These are phyloP conservation scores for Rutpela maculata DNA, from an alignment of 2,888 invertebrate species.

Conservation along the genomic window DNA sequence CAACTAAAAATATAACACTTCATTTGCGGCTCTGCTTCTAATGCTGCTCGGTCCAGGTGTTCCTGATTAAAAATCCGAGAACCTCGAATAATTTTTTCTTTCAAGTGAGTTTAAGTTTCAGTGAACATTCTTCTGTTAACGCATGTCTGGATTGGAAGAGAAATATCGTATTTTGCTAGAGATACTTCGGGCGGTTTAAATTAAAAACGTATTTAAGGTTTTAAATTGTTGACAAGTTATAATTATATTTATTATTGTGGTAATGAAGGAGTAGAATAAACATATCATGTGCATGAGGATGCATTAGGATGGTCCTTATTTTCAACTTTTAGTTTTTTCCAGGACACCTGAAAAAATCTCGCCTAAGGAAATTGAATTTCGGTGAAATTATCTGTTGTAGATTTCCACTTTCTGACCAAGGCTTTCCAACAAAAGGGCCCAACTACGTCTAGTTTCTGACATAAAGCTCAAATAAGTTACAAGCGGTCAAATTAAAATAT, in stretches of 20 bases:
- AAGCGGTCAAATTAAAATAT: no score
- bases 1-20: constrained; percentile 50
- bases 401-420: no score
- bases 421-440: no score
- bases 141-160: constrained; percentile 35
- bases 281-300: not conserved
- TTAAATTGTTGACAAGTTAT: not conserved
- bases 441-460: no score
- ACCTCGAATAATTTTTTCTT: constrained; percentile 34
- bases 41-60: constrained; percentile 53
- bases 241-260: not conserved
- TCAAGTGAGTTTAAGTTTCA: constrained; percentile 31
- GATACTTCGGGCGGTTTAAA: not conserved
- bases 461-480: no score
- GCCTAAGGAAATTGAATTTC: no score
- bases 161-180: constrained; percentile 31
- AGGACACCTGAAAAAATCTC: no score
- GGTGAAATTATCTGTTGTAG: no score
- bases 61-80: constrained; percentile 57
- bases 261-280: not conserved
- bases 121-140: constrained; percentile 25
- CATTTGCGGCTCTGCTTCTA: constrained; percentile 22
- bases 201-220: not conserved
- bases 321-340: no score
- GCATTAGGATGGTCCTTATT: no score